These are phyloP conservation scores for Stenchaetothrips biformis DNA, from an alignment of 2,888 invertebrate species.

Conservation along the genomic window DNA sequence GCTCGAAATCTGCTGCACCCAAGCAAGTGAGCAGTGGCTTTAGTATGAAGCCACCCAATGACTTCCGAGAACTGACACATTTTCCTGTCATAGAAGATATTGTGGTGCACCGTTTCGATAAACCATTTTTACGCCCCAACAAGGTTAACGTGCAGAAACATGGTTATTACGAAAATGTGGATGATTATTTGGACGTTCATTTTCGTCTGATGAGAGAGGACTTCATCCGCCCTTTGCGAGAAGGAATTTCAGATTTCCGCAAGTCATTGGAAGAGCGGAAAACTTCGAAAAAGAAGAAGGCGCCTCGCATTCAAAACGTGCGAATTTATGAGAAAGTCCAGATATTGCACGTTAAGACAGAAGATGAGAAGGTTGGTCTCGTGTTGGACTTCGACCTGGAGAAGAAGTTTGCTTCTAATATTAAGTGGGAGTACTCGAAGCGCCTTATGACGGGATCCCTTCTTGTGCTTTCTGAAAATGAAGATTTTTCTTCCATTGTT, in stretches of 20 bases:
- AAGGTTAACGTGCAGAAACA: too few species aligned
- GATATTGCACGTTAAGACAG: constrained; percentile 42
- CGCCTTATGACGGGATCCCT: too few species aligned
- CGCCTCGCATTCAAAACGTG: constrained; percentile 47
- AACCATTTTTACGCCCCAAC: constrained; percentile 54
- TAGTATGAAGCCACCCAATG: constrained; percentile 43
- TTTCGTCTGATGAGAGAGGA: too few species aligned
- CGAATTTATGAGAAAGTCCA: constrained; percentile 51
- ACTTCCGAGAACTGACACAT: constrained; percentile 53
- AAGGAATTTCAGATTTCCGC: constrained; percentile 47
- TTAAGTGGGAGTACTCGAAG: too few species aligned
- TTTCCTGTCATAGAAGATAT: constrained; percentile 51
- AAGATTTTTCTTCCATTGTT: constrained; percentile 62
- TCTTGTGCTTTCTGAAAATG: constrained; percentile 60
- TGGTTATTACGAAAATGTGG: constrained; percentile 64
- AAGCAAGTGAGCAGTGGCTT: constrained; percentile 47
- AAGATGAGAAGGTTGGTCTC: constrained; percentile 36
- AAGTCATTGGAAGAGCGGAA: too few species aligned
- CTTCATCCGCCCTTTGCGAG: too few species aligned
- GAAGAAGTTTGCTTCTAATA: constrained; percentile 39
- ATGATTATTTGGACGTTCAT: too few species aligned
- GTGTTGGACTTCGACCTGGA: constrained; percentile 40
- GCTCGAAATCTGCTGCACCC: constrained; percentile 46
- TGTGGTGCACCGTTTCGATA: constrained; percentile 41
- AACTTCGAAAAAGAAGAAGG: constrained; percentile 30